phyloP scores from a whole-genome alignment of 2,888 invertebrate species.

The Yponomeuta evonymella region DNA sequence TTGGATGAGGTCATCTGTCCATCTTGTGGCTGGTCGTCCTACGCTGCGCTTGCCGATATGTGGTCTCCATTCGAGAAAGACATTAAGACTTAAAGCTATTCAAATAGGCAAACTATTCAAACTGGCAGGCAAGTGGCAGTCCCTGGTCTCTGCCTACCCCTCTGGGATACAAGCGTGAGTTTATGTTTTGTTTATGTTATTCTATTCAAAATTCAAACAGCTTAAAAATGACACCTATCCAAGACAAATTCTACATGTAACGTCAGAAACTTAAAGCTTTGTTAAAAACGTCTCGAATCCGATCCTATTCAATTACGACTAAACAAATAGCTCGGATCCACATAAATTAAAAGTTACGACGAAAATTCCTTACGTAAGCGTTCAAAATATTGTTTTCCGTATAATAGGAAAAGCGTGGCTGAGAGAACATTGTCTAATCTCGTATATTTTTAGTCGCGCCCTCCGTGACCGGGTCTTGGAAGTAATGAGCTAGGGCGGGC shows the following conservation, averaged over 20 bases:
- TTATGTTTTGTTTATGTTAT: too few species aligned
- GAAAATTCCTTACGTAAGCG: not conserved
- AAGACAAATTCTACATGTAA: not conserved
- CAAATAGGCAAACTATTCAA: not conserved
- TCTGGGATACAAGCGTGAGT: too few species aligned
- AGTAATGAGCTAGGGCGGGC: not conserved
- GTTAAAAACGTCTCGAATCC: not conserved
- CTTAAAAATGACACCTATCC: not conserved
- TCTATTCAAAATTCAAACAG: not conserved
- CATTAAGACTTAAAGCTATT: not conserved
- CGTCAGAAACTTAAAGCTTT: not conserved
- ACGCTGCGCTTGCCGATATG: too few species aligned
- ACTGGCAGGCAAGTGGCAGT: too few species aligned
- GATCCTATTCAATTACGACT: not conserved
- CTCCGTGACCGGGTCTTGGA: not conserved
- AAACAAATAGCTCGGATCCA: slow-evolving; percentile 4
- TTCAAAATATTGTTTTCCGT: slow-evolving; percentile 11
- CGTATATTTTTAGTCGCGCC: not conserved
- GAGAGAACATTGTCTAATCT: not conserved
- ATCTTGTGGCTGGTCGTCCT: too few species aligned
- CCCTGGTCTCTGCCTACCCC: too few species aligned
- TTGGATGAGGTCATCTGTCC: too few species aligned
- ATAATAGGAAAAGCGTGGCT: not conserved
- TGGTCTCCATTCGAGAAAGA: too few species aligned
- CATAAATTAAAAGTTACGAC: slow-evolving; percentile 11